These are phyloP conservation scores for Pachyramphus minor DNA, from an alignment of 2,113 vertebrate species.

Conservation along the genomic window DNA sequence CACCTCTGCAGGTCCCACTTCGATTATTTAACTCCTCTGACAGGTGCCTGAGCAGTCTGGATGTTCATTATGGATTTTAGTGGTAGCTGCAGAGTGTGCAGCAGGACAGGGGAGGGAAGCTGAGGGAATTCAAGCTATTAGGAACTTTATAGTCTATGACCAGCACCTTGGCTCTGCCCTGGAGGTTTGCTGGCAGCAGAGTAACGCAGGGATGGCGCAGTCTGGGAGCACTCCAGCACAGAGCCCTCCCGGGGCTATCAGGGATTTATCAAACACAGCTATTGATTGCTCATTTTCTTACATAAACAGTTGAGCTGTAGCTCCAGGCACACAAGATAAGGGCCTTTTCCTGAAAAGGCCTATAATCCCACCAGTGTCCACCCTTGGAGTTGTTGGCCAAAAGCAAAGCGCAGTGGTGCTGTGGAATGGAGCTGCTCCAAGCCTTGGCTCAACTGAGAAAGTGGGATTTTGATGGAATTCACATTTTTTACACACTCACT, in stretches of 20 bases:
- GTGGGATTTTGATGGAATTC: neutral
- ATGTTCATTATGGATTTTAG: neutral
- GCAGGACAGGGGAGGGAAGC: neutral
- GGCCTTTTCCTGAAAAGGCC: neutral
- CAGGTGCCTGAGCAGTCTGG: neutral
- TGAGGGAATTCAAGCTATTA: neutral
- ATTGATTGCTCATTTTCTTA: neutral
- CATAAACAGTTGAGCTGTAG: neutral
- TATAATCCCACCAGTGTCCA: rapidly evolving
- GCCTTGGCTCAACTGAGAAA: neutral
- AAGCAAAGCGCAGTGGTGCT: neutral
- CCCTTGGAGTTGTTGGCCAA: neutral
- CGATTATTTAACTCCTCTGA: neutral
- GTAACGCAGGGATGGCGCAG: neutral
- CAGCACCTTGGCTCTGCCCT: neutral
- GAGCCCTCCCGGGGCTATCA: neutral
- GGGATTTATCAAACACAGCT: neutral
- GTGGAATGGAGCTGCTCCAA: neutral
- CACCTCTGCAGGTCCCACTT: neutral
- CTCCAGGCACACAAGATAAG: neutral
- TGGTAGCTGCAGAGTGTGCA: neutral
- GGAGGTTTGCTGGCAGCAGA: neutral
- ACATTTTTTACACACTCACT: neutral
- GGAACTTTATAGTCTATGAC: neutral
- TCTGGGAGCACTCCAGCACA: neutral